Evolutionary conservation across 2,797 vertebrate genomes (phyloP).

Genomic region (Alectoris magna): DNA sequence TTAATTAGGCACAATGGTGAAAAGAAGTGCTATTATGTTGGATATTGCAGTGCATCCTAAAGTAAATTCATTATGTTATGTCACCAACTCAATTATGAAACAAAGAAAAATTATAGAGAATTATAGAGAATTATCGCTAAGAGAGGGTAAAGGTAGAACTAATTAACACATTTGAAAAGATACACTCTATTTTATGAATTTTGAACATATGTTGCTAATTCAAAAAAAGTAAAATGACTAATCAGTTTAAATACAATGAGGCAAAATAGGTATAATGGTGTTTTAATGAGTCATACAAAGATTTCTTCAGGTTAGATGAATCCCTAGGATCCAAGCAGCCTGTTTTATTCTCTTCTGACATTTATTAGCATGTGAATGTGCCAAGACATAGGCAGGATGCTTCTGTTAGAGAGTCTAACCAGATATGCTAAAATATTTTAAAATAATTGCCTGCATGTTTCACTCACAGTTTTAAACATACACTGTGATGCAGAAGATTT

Average conservation of each 20-base stretch:
- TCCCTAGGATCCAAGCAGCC: not conserved
- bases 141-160: not conserved
- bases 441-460: slow-evolving; percentile 20
- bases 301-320: not conserved
- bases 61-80: not conserved
- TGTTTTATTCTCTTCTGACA: slow-evolving; percentile 5
- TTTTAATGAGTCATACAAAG: slow-evolving; percentile 3
- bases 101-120: not conserved
- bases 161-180: not conserved
- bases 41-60: not conserved
- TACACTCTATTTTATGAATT: not conserved
- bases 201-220: not conserved
- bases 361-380: slow-evolving; percentile 25
- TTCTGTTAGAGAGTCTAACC: slow-evolving; percentile 23
- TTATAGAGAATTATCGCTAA: not conserved
- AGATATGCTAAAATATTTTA: slow-evolving; percentile 20
- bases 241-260: not conserved
- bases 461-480: not conserved
- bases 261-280: not conserved
- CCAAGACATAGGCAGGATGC: slow-evolving; percentile 24
- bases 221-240: not conserved
- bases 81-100: not conserved
- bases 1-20: not conserved
- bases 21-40: not conserved
- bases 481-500: not conserved